Evolutionary conservation across 1,140 invertebrate species (phyloP), one percentile per base, ranked within the genome.

Genomic region (Lutraria rhynchaena): DNA sequence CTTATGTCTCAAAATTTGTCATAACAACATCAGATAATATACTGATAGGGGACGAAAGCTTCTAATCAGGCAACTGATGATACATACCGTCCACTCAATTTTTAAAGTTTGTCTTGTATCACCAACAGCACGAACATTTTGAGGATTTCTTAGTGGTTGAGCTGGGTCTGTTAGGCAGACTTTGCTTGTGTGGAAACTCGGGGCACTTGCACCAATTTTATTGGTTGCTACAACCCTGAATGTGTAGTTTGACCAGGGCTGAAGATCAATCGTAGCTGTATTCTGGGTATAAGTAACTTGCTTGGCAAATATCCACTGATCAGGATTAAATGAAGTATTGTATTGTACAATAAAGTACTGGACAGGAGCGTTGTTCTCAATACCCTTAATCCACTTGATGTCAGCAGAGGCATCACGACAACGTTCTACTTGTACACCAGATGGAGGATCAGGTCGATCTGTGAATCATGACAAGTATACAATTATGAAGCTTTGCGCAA

Each of bases 171-270:
- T 87, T 11, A 65, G 70, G 94, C 93, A 91, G 96, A 85, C 55
- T 2, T 53, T 83, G 3, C 17, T 29, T 11, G 88, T 86, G n/a
- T 84, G 88, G 41, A 78, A 80, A 73, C 90, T 91, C 1, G 89
- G 87, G 15, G 87, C 83, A 85, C 90, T 91, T 27, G 78, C 73
- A 0, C 99, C 98, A 86, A 99, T 97, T 93, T 98, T 98, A 92
- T 99, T 99, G 89, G 95, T 95, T 0, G 98, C 98, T 55, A 98
- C 94, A 0, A 99, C 97, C 53, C 98, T 94, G 94, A 99, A 99
- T 0, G 98, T 99, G 89, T 99, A 99, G 92, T 99, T 99, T 0
- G 97, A 95, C 96, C 97, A 99, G 0, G 98, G 97, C 11, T 83
- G 76, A 11, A 91, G 67, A 2, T 44, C 57, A 13, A 90, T 57